Evolutionary conservation across 2,797 vertebrate genomes (phyloP).

Genomic region (Epinephelus coioides): DNA sequence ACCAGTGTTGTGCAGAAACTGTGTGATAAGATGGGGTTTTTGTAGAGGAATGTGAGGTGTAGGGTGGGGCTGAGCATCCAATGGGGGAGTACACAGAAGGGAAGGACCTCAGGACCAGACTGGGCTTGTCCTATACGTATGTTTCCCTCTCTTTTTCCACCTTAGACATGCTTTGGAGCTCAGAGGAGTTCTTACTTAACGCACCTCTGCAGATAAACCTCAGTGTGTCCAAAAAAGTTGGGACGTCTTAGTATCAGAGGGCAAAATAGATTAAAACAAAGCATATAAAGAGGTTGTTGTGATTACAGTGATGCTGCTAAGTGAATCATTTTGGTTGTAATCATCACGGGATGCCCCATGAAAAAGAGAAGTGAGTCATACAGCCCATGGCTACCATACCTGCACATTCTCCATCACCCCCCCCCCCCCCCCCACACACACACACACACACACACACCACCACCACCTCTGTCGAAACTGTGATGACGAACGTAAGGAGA

Average conservation of each 20-base stretch:
- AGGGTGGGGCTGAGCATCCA: conserved; percentile 58
- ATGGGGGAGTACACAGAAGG: conserved; percentile 2
- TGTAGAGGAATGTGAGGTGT: conserved; percentile 74
- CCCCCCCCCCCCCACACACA: not conserved
- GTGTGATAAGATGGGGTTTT: conserved; percentile 51
- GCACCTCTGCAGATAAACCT: not conserved
- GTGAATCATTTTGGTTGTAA: conserved; percentile 17
- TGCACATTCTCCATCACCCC: not conserved
- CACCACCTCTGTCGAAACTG: conserved; percentile 64
- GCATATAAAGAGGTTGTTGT: not conserved
- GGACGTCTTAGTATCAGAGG: not conserved
- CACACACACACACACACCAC: too few species aligned
- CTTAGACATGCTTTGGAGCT: not conserved
- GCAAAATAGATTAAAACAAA: not conserved
- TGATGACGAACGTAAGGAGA: conserved; percentile 45
- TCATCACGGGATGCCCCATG: not conserved
- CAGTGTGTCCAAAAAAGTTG: not conserved
- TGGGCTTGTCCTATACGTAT: conserved; percentile 61
- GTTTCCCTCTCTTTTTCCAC: conserved; percentile 49
- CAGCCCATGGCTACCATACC: conserved; percentile 14
- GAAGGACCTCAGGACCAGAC: conserved; percentile 65
- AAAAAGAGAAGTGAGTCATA: conserved; percentile 46
- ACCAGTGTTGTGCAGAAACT: not conserved
- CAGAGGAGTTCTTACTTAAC: not conserved
- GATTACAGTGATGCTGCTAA: not conserved